Evolutionary conservation across 2,888 invertebrate genomes (phyloP).

Genomic region (Lasioglossum lativentre): DNA sequence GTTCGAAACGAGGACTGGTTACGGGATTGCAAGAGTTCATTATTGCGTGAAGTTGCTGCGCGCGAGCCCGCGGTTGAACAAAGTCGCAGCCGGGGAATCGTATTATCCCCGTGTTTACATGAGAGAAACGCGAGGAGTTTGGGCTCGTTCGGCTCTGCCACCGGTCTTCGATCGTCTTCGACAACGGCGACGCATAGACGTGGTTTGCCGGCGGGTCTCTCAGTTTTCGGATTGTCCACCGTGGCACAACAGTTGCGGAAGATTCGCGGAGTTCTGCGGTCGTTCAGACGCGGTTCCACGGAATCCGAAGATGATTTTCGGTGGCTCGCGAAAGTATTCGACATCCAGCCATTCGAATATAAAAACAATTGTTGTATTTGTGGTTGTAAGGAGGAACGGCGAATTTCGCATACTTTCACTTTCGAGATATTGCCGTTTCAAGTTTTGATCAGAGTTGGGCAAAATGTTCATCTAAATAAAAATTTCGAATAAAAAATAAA

Average conservation of each 20-base stretch:
- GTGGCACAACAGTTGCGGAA: not conserved
- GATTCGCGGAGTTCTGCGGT: not conserved
- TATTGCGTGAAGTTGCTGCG: constrained; percentile 25
- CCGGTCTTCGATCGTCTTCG: not conserved
- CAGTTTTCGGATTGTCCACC: not conserved
- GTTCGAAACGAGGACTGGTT: constrained; percentile 49
- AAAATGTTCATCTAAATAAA: no score
- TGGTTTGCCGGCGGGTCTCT: not conserved
- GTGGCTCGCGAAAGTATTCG: not conserved
- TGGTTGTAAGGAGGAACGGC: no score
- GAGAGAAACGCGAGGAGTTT: not conserved
- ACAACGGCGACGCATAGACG: not conserved
- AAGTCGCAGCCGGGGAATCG: constrained; percentile 23
- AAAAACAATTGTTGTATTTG: no score
- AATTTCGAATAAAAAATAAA: no score
- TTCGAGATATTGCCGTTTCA: no score
- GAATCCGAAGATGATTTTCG: not conserved
- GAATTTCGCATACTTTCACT: no score
- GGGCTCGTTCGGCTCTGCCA: not conserved
- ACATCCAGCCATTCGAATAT: not conserved
- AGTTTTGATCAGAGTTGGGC: no score
- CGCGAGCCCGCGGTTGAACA: not conserved
- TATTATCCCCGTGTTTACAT: constrained; percentile 26
- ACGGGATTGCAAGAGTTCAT: constrained; percentile 38
- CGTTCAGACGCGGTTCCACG: not conserved